Base-by-base conservation (phyloP, 1,140 invertebrate genomes). In the Heliconius nattereri region DNA sequence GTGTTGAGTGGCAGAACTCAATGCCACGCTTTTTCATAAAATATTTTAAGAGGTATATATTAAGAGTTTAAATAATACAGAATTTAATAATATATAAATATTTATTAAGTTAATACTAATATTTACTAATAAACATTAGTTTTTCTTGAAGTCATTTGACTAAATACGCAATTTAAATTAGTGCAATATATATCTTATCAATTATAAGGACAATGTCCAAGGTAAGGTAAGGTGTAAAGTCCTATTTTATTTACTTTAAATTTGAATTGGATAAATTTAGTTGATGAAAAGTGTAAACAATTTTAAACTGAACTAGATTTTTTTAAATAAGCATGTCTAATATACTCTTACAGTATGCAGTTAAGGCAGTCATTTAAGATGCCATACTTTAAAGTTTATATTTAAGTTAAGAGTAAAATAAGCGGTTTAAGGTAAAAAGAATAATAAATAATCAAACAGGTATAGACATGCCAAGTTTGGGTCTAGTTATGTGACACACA, bases 391-490 rank as follows among this genome's bases (percentile, higher is more conserved):
- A 16, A 66, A 66, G 13, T 66, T 66, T 66, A 66, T 66, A 26
- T 26, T 29, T 26, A 26, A 26, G 9, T 66, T 66, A 66, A 66
- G n/a, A 23, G 26, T 66, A 11, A 26, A 66, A 26, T 66, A 66
- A 2, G 60, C 26, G 5, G 26, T 66, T 26, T 66, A 66, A 66
- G 13, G 26, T 66, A 70, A 45, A 70, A 70, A 26, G 37, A 54
- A 79, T 49, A 52, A 45, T 29, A 76, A 52, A 57, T 29, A 76
- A 75, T 52, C 20, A 71, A 79, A 76, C 78, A 79, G 78, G 74
- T 79, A 70, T 60, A 49, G 74, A 79, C 57, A 45, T 79, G 57
- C 70, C 37, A 66, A 71, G 71, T 72, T 72, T 71, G 70, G 40
- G 45, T 52, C 52, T 32, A 19, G 77, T 66, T n/a, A 60, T 73